Evolutionary conservation across 2,113 vertebrate genomes (phyloP).

Genomic region (Lethenteron reissneri): DNA sequence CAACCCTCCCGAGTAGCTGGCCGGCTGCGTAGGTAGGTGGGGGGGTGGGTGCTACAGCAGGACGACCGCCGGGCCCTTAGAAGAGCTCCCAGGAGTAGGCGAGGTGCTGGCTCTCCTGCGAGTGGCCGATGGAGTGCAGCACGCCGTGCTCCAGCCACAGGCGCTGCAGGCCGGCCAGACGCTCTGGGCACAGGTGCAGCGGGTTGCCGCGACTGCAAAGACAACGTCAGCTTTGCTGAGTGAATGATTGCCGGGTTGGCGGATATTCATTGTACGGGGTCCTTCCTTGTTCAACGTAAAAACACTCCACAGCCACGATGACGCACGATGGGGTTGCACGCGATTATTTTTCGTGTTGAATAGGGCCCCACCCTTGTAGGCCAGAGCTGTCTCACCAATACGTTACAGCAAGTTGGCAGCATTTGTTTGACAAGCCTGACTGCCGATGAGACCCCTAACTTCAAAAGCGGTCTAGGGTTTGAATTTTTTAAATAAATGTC

Average conservation of each 20-base stretch:
- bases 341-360: not conserved
- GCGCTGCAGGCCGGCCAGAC: conserved; percentile 71
- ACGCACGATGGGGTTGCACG: not conserved
- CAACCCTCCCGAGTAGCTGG: too few relatives aligned
- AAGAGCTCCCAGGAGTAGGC: conserved; percentile 19
- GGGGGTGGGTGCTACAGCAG: too few relatives aligned
- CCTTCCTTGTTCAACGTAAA: not conserved
- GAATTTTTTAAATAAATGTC: too few relatives aligned
- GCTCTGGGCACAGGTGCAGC: conserved; percentile 57
- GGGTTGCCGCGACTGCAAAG: conserved; percentile 50
- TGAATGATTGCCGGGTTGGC: not conserved
- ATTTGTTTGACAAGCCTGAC: too few relatives aligned
- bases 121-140: conserved; percentile 81
- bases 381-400: not conserved
- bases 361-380: not conserved
- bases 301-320: not conserved
- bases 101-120: conserved; percentile 65
- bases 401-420: too few relatives aligned
- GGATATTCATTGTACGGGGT: not conserved
- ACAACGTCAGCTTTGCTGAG: not conserved
- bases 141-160: conserved; percentile 93
- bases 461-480: too few relatives aligned
- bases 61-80: too few relatives aligned
- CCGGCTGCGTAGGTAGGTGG: too few relatives aligned
- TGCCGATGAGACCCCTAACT: too few relatives aligned